Conservation (phyloP, 2,797 vertebrate species). For the Naso thynnoides region DNA sequence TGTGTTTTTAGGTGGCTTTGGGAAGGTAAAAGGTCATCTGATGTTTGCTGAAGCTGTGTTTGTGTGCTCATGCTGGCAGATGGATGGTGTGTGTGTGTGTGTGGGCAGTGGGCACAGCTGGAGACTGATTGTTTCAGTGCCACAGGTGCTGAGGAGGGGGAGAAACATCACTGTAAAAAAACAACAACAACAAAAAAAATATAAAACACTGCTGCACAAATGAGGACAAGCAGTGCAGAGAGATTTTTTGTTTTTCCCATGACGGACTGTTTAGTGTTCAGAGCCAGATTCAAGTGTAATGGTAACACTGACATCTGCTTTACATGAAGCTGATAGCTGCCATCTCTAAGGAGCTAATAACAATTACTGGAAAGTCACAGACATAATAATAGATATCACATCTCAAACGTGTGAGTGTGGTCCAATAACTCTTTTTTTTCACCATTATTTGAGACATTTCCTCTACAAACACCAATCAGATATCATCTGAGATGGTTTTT, state of each 20-base stretch:
- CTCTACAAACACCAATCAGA: constrained; percentile 58
- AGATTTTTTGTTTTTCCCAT: constrained; percentile 19
- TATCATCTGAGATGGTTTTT: constrained; percentile 51
- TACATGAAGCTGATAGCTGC: not conserved
- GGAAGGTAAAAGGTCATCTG: constrained; percentile 63
- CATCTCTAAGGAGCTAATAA: constrained; percentile 2
- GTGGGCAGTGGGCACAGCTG: constrained; percentile 55
- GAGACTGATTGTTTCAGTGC: constrained; percentile 38
- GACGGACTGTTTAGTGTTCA: constrained; percentile 18
- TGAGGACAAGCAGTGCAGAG: constrained; percentile 21
- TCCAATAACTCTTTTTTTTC: constrained; percentile 24
- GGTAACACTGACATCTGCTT: constrained; percentile 14
- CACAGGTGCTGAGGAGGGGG: constrained; percentile 11
- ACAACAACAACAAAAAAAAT: not conserved
- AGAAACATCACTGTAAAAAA: constrained; percentile 7
- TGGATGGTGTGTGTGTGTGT: constrained; percentile 47
- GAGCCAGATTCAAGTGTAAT: constrained; percentile 18
- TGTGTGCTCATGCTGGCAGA: constrained; percentile 62
- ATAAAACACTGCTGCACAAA: constrained; percentile 12
- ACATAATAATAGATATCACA: constrained; percentile 24
- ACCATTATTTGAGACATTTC: constrained; percentile 43
- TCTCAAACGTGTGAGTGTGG: constrained; percentile 9
- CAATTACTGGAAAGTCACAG: constrained; percentile 21
- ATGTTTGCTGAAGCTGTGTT: constrained; percentile 66
- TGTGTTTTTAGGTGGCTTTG: constrained; percentile 60